Evolutionary conservation across 2,888 invertebrate species (phyloP), one percentile per base, ranked within the genome.

Genomic region (Clostera curtula): DNA sequence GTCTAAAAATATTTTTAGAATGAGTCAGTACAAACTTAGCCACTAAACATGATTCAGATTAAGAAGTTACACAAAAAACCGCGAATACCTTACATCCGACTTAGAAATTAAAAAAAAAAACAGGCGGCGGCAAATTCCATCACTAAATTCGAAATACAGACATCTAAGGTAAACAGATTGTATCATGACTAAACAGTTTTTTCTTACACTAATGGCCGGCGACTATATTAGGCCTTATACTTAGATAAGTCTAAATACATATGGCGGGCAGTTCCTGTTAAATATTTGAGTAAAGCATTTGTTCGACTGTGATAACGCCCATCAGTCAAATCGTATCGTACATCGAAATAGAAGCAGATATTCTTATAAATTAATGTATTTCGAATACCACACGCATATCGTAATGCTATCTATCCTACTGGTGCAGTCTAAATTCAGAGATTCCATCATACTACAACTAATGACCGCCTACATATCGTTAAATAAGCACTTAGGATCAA

Each of bases 271-370:
- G 36, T 49, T 57, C 54, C 52, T 34, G 45, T 36, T 55, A 59
- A 57, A 59, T 56, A 60, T 60, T 57, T 36, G 49, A 63, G 46
- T 63, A 62, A 48, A 60, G 46, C 46, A 38, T 48, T 56, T 52
- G 43, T 53, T 63, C 47, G 12, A n/a, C n/a, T n/a, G 20, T 20
- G 20, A 36, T 31, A 31, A 51, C 30, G 28, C 25, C n/a, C n/a
- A n/a, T n/a, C n/a, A n/a, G n/a, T n/a, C n/a, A n/a, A n/a, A n/a
- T n/a, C n/a, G n/a, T n/a, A n/a, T n/a, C n/a, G n/a, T n/a, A n/a
- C n/a, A n/a, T n/a, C n/a, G n/a, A n/a, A n/a, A n/a, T n/a, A n/a
- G n/a, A n/a, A n/a, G n/a, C n/a, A n/a, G n/a, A n/a, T n/a, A n/a
- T n/a, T n/a, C n/a, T n/a, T n/a, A n/a, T n/a, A n/a, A n/a, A n/a